These are phyloP conservation scores for Sycophila texana DNA, from an alignment of 2,888 invertebrate species.

Conservation along the genomic window DNA sequence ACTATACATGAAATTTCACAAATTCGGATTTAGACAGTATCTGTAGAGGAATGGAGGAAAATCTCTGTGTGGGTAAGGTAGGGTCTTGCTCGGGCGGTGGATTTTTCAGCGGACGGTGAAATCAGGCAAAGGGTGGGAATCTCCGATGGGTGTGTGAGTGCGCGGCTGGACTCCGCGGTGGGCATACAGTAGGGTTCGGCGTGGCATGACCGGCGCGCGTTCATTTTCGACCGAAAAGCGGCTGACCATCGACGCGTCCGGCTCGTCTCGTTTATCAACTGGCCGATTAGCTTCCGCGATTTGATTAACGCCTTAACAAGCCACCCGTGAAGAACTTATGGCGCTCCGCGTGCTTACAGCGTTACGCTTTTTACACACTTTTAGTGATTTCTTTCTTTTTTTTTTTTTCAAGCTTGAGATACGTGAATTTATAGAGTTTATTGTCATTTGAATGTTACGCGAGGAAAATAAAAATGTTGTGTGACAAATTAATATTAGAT, in stretches of 20 bases:
- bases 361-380: constrained; percentile 8
- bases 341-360: constrained; percentile 32
- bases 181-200: neutral
- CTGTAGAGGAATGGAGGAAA: no score
- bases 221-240: constrained; percentile 21
- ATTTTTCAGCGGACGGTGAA: constrained; percentile 1
- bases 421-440: no score
- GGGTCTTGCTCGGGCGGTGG: neutral
- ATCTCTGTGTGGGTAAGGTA: no score
- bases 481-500: no score
- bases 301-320: constrained; percentile 53
- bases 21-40: no score
- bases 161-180: no score
- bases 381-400: no score
- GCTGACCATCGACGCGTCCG: neutral
- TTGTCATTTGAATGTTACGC: no score
- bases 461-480: no score
- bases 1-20: no score
- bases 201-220: constrained; percentile 40
- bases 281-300: constrained; percentile 43
- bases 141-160: neutral
- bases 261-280: constrained; percentile 33
- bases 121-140: neutral
- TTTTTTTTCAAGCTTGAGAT: no score
- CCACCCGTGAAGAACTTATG: constrained; percentile 35